A percentile compares a stretch with the other conserved stretches of the same genome.
Evolutionary conservation across 1,140 invertebrate species (phyloP).

Genomic region (Nebria ingens): DNA sequence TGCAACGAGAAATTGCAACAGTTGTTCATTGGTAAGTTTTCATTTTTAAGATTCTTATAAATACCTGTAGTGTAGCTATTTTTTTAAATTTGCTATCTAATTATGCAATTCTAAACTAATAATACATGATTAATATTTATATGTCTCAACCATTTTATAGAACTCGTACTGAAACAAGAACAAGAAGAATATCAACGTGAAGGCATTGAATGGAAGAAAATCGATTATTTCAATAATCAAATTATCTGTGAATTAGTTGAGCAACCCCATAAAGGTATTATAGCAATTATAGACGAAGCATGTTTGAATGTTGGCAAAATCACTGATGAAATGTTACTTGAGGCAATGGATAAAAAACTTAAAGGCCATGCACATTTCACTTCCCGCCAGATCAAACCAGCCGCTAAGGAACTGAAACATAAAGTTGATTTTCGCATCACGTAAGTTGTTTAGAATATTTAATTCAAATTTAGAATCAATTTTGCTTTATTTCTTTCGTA

Average conservation of each 20-base stretch:
- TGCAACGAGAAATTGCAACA: slow-evolving; percentile 96
- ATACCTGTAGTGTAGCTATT: not conserved
- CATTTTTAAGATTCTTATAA: slow-evolving; percentile 7
- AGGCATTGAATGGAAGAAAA: slow-evolving; percentile 83
- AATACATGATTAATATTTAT: not conserved
- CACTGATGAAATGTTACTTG: slow-evolving; percentile 81
- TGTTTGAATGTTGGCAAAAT: slow-evolving; percentile 90
- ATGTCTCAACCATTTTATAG: slow-evolving; percentile 44
- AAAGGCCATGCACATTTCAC: slow-evolving; percentile 79
- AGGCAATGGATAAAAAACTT: slow-evolving; percentile 88
- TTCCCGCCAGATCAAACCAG: slow-evolving; percentile 71
- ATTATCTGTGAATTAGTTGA: slow-evolving; percentile 91
- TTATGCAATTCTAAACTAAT: not conserved
- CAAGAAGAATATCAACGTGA: slow-evolving; percentile 90
- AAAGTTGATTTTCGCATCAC: slow-evolving; percentile 75
- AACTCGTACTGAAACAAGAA: slow-evolving; percentile 90
- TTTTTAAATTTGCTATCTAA: too few species aligned
- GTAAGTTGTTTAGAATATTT: too few species aligned
- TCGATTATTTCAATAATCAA: slow-evolving; percentile 90
- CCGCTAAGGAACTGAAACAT: slow-evolving; percentile 70
- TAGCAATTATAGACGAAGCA: slow-evolving; percentile 90
- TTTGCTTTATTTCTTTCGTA: too few species aligned
- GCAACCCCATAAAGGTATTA: slow-evolving; percentile 77
- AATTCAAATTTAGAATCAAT: too few species aligned
- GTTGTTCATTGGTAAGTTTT: slow-evolving; percentile 81